Percentiles rank a stretch among this genome's conserved stretches.
phyloP scores from a whole-genome alignment of 2,113 vertebrate genomes.

The Macheiramphus alcinus region DNA sequence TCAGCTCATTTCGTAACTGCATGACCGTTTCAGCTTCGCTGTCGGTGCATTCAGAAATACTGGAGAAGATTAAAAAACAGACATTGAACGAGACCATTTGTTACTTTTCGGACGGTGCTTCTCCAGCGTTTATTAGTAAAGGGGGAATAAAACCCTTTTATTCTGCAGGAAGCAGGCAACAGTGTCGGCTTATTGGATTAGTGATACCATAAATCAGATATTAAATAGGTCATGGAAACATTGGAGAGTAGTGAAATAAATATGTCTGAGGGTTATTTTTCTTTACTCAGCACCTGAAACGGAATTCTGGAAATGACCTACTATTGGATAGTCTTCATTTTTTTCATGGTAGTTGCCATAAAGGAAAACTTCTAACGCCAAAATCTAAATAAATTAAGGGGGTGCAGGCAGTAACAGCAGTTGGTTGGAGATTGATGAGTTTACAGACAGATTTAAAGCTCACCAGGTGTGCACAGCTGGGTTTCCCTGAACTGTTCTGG shows the following conservation, averaged over 20 bases:
- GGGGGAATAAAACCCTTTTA: not conserved
- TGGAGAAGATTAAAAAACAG: conserved; percentile 20
- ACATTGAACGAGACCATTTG: not conserved
- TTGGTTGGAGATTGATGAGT: conserved; percentile 13
- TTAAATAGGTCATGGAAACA: not conserved
- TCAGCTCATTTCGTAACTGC: conserved; percentile 92
- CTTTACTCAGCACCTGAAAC: not conserved
- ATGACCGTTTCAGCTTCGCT: conserved; percentile 93
- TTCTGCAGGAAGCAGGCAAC: not conserved
- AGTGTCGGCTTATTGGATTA: not conserved
- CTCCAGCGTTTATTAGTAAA: not conserved
- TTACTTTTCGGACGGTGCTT: not conserved
- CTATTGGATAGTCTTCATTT: not conserved
- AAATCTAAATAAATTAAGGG: not conserved
- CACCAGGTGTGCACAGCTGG: conserved; percentile 41
- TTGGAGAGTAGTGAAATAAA: not conserved
- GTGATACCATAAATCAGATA: not conserved
- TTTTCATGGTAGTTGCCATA: not conserved
- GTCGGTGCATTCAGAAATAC: conserved; percentile 90
- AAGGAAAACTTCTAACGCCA: conserved; percentile 1
- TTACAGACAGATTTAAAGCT: conserved; percentile 59
- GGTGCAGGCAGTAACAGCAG: not conserved
- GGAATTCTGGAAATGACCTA: not conserved
- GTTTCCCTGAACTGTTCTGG: not conserved
- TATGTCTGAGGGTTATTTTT: not conserved